A percentile compares a stretch with the other conserved stretches of the same genome.
Evolutionary conservation across 1,140 invertebrate species (phyloP).

Genomic region (Papilio machaon): DNA sequence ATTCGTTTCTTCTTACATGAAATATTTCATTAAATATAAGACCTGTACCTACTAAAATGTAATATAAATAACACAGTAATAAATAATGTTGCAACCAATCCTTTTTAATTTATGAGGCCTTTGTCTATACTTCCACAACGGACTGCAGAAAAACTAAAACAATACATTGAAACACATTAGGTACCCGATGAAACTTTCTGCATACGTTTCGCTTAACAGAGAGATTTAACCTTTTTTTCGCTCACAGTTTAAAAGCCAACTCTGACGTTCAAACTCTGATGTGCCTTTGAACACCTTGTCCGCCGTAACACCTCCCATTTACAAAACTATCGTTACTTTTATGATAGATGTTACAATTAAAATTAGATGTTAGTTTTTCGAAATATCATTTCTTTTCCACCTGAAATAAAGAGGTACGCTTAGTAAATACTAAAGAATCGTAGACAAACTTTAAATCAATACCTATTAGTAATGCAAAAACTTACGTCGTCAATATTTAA

Average conservation of each 20-base stretch:
- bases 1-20: too few species aligned
- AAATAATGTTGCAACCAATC: neutral
- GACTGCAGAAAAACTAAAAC: neutral
- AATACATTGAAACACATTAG: conserved; percentile 17
- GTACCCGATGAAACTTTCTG: conserved; percentile 10
- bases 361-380: neutral
- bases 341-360: neutral
- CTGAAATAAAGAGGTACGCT: too few species aligned
- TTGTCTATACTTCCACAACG: neutral
- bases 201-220: conserved; percentile 11
- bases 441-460: too few species aligned
- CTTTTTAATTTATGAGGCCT: neutral
- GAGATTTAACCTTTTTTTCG: conserved; percentile 23
- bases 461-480: too few species aligned
- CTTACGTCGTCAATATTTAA: neutral
- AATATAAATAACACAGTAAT: neutral
- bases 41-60: neutral
- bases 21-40: neutral
- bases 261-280: neutral
- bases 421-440: too few species aligned
- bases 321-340: neutral
- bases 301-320: neutral
- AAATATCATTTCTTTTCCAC: neutral
- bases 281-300: conserved; percentile 8
- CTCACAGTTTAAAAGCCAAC: conserved; percentile 20